Evolutionary conservation across 2,797 vertebrate genomes (phyloP).

Genomic region (Notamacropus eugenii): DNA sequence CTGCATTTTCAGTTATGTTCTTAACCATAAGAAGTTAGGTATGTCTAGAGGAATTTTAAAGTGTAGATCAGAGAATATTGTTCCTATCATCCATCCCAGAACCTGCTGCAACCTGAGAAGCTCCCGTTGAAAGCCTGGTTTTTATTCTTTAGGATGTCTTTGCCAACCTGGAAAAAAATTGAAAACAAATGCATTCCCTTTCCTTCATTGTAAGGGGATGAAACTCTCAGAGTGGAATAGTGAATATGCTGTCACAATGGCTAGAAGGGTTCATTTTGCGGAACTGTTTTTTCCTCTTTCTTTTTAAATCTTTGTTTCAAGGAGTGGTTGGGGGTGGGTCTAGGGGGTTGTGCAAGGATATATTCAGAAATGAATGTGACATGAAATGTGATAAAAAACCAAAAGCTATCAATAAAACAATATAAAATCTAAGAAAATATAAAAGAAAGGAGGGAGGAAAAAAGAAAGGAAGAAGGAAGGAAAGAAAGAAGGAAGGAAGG

Average conservation of each 20-base stretch:
- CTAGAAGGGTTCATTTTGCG: not conserved
- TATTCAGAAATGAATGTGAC: not conserved
- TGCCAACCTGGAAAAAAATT: not conserved
- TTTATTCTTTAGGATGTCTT: not conserved
- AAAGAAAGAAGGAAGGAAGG: too few relatives aligned
- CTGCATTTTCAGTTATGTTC: not conserved
- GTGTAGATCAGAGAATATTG: not conserved
- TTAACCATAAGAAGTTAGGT: not conserved
- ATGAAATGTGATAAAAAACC: not conserved
- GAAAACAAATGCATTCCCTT: not conserved
- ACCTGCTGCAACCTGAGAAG: not conserved
- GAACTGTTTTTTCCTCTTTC: not conserved
- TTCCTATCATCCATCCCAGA: not conserved
- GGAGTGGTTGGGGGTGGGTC: not conserved
- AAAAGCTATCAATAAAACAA: not conserved
- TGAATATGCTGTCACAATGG: not conserved
- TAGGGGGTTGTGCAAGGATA: not conserved
- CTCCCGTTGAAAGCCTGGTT: not conserved
- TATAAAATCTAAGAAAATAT: not conserved
- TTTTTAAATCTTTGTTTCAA: not conserved
- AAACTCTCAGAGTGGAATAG: not conserved
- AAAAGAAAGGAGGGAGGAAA: not conserved
- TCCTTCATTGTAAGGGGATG: not conserved
- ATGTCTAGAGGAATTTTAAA: not conserved
- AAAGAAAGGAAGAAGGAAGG: not conserved